phyloP scores from a whole-genome alignment of 2,113 vertebrate genomes.

The Tupaia chinensis region DNA sequence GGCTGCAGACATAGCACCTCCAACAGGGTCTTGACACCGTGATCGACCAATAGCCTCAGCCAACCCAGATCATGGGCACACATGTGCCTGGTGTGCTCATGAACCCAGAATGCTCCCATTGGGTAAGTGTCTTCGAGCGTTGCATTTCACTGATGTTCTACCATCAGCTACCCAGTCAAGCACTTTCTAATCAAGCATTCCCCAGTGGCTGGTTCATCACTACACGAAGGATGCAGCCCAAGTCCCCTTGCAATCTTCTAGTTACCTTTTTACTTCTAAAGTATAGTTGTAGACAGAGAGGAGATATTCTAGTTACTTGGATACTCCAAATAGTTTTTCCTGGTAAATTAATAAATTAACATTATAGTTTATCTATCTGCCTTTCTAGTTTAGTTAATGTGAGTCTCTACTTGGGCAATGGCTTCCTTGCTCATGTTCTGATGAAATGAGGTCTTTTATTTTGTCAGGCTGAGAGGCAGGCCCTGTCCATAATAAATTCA shows the following conservation, averaged over 20 bases:
- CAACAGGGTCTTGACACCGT: too few relatives aligned
- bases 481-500: background rate
- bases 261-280: background rate
- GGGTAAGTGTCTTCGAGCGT: too few relatives aligned
- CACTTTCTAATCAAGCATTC: background rate
- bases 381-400: background rate
- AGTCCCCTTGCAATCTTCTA: background rate
- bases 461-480: background rate
- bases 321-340: background rate
- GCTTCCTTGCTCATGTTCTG: background rate
- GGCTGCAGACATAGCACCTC: too few relatives aligned
- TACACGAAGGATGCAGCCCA: background rate
- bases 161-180: background rate
- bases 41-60: too few relatives aligned
- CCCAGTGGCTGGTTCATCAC: background rate
- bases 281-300: background rate
- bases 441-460: background rate
- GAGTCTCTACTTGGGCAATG: background rate
- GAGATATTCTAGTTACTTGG: background rate
- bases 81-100: too few relatives aligned
- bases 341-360: background rate
- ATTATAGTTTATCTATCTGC: background rate
- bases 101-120: too few relatives aligned
- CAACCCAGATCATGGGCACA: too few relatives aligned
- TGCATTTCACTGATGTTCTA: too few relatives aligned